A percentile compares a stretch with the other conserved stretches of the same genome.
These are phyloP conservation scores for Strigamia transsilvanica DNA, from an alignment of 2,888 invertebrate species.

Conservation along the genomic window DNA sequence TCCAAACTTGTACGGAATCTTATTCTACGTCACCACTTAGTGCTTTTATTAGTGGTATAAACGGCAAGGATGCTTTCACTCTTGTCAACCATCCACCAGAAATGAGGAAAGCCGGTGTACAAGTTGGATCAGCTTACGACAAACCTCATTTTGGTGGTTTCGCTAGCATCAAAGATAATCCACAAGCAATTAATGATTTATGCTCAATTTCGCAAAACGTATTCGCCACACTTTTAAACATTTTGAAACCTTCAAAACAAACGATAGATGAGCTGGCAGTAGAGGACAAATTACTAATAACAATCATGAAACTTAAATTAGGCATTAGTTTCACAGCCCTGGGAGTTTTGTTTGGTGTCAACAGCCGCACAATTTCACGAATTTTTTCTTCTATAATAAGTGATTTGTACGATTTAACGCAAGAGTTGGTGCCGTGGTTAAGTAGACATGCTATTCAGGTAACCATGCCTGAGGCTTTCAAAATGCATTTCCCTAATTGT, in stretches of 20 bases:
- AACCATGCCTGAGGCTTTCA: slow-evolving; percentile 1
- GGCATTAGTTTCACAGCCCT: slow-evolving; percentile 6
- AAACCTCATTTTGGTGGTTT: neutral
- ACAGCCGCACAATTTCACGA: neutral
- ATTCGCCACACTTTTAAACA: neutral
- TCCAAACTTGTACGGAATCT: neutral
- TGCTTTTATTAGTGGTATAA: neutral
- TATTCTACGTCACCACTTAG: neutral
- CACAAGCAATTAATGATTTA: slow-evolving; percentile 3
- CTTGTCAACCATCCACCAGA: neutral
- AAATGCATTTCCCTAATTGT: slow-evolving; percentile 4
- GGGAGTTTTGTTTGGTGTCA: neutral
- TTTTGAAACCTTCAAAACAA: neutral
- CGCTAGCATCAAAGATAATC: neutral
- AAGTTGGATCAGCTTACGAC: neutral
- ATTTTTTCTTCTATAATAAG: neutral
- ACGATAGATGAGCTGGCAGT: neutral
- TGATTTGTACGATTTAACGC: neutral
- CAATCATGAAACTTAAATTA: neutral
- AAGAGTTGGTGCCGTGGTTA: slow-evolving; percentile 18
- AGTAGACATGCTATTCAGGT: neutral
- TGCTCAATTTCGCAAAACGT: neutral
- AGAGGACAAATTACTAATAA: neutral
- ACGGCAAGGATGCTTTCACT: neutral
- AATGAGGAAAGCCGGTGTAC: neutral